Percentiles rank a stretch among this genome's conserved stretches.
Conservation (phyloP, 1,140 invertebrate species). For the Heterodera carotae region DNA sequence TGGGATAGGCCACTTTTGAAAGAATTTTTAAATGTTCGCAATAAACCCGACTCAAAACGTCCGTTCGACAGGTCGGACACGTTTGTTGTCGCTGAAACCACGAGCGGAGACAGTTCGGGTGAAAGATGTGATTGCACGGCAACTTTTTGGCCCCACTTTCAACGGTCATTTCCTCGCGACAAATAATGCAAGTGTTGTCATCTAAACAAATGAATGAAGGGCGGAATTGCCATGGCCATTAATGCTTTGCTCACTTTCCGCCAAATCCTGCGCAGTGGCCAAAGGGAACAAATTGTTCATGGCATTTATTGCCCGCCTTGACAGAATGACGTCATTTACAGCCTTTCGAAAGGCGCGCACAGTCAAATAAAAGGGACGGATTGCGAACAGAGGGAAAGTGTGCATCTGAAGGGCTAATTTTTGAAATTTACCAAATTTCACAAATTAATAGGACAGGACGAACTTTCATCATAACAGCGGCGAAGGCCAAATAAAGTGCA, state of each 20-base stretch:
- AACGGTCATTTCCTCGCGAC: constrained; percentile 82
- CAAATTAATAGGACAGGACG: no score
- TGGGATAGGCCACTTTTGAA: not conserved
- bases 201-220: constrained; percentile 72
- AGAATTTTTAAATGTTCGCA: not conserved
- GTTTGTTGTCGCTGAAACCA: constrained; percentile 99
- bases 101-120: constrained; percentile 92
- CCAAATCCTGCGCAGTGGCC: constrained; percentile 83
- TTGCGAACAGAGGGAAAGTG: constrained; percentile 94
- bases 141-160: constrained; percentile 84
- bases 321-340: constrained; percentile 94
- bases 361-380: constrained; percentile 97
- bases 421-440: no score
- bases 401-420: constrained; percentile 74
- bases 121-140: constrained; percentile 99
- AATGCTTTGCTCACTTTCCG: constrained; percentile 36
- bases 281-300: constrained; percentile 76
- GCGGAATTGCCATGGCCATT: constrained; percentile 21
- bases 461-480: constrained; percentile 84
- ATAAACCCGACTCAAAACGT: constrained; percentile 76
- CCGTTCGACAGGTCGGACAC: constrained; percentile 95
- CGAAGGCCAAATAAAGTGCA: constrained; percentile 87
- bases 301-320: constrained; percentile 76
- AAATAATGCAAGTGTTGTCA: constrained; percentile 99
- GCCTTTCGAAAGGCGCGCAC: constrained; percentile 96